Percentiles rank a stretch among this genome's conserved stretches.
Conservation (phyloP, 2,797 vertebrate species). For the Malacoraja senta region DNA sequence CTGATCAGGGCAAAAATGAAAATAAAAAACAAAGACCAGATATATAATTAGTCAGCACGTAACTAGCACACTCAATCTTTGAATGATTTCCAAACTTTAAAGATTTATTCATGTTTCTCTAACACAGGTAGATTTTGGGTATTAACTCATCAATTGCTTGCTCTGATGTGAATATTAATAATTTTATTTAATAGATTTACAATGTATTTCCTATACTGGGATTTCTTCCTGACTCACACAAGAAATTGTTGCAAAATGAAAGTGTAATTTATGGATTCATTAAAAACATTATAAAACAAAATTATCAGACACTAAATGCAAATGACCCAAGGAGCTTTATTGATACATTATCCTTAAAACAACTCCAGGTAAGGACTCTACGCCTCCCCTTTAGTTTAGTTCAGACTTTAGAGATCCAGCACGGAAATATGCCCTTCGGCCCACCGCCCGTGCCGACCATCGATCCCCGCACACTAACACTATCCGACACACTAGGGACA, state of each 20-base stretch:
- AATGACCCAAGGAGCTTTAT: slow-evolving; percentile 17
- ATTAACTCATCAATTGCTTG: not conserved
- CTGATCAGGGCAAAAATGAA: too few relatives aligned
- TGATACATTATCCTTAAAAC: not conserved
- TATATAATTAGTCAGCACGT: too few relatives aligned
- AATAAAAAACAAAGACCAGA: too few relatives aligned
- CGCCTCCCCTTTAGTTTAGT: not conserved
- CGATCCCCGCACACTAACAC: too few relatives aligned
- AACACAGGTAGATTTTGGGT: too few relatives aligned
- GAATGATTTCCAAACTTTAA: too few relatives aligned
- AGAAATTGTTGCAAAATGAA: not conserved
- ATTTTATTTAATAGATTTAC: not conserved
- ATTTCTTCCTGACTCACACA: not conserved
- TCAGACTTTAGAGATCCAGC: too few relatives aligned
- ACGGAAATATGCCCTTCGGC: too few relatives aligned
- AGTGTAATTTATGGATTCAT: fast-evolving
- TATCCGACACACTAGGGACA: too few relatives aligned
- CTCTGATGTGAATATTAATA: not conserved
- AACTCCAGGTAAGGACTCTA: not conserved
- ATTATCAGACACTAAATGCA: not conserved
- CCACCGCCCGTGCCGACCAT: too few relatives aligned
- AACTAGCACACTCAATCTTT: too few relatives aligned
- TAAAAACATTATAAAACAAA: not conserved
- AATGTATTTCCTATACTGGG: slow-evolving; percentile 20
- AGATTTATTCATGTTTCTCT: too few relatives aligned